Base-by-base conservation (phyloP, 2,797 vertebrate species). In the Distichodus sexfasciatus region DNA sequence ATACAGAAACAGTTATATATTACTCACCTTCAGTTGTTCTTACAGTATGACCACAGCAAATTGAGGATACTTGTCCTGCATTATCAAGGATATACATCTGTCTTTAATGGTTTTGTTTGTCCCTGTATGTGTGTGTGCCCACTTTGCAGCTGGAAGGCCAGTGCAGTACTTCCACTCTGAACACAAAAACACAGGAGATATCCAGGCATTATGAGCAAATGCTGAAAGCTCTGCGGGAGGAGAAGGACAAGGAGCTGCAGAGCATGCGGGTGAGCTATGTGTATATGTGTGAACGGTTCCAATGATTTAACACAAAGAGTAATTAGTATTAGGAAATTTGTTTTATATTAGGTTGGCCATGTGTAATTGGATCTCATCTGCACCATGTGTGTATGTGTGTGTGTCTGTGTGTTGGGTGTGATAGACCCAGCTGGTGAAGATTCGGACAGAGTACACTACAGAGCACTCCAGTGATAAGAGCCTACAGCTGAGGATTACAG, bases 171-270 rank as follows among this genome's bases (percentile, higher is more conserved):
- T 66, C 89, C 0, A 48, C 80, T 4, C 74, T 96, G 9, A 94
- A 94, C 36, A 63, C 88, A 19, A 96, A 93, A 81, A 93, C 93
- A 0, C 94, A 96, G 2, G 95, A 96, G 46, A 82, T 97, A 74
- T 93, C 94, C 1, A 94, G 85, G 59, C 92, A 94, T 40, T 98
- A 97, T 0, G 89, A 86, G 4, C 92, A 97, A 51, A 94, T 95
- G 93, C 87, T 98, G 29, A 89, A 77, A 31, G 68, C 74, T 62
- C 79, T 99, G 74, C 87, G 89, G 26, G 75, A 84, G 21, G 94
- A 98, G 44, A 97, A 98, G 76, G 95, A 99, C 15, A 84, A 79
- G 31, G 96, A 98, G 87, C 91, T 98, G n/a, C 80, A 87, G 81
- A 89, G 43, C 21, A 87, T 99, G 21, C 85, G 92, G 92, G 96